Base-by-base conservation (phyloP, 2,797 vertebrate species). In the Lateolabrax maculatus region DNA sequence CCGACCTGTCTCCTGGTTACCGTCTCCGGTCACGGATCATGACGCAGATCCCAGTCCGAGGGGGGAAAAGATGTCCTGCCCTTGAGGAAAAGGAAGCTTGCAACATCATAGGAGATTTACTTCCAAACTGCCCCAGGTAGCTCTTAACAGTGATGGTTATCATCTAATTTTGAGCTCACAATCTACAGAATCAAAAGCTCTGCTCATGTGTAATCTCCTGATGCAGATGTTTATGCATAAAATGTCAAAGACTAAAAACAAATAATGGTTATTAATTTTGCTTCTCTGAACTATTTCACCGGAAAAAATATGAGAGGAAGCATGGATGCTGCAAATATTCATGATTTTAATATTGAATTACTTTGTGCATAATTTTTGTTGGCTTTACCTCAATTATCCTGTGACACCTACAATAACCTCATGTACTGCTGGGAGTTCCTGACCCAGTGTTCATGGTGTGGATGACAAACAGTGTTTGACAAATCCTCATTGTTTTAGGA, bases 1-100 rank as follows among this genome's bases (percentile, higher is more conserved):
- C 89, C 8, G 95, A 95, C 75, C 89, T 96, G 19, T 87, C 94
- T 4, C 95, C 96, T 0, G 98, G 96, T 64, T 96, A 97, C 55
- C 96, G 97, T n/a, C 93, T 95, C 67, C 95, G 98, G 80, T 95
- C 71, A 73, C 96, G 97, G 1, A 37, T 82, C 2, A 89, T 98
- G 88, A 95, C 89, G 0, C 96, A 94, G 15, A 29, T 96, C 72
- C 88, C 96, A 0, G 19, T 96, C 12, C 96, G 96, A 3, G 57
- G 91, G 0, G 97, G 97, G 1, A 91, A 80, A 56, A 92, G 74
- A 2, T 99, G 98, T 70, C 95, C 96, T 0, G 86, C 91, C 84
- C 95, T 97, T 48, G 94, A 97, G 41, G 96, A 99, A 90, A 98
- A 95, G 75, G 97, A 98, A 76, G 96, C 96, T 0, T 99, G 98